These are phyloP conservation scores for Andrena cerasifolii DNA, from an alignment of 1,140 invertebrate species.

Conservation along the genomic window DNA sequence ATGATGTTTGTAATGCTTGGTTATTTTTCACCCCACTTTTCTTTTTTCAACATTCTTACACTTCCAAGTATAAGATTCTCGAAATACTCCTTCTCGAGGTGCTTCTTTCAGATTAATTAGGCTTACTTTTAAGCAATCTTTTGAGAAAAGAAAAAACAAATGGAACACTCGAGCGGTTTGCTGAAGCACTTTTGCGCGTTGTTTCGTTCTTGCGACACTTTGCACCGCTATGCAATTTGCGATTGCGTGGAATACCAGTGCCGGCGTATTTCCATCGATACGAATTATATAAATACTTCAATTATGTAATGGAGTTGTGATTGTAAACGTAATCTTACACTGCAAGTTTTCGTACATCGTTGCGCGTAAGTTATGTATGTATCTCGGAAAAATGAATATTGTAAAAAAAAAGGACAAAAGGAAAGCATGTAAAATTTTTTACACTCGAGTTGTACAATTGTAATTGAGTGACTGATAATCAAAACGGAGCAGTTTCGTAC, in stretches of 20 bases:
- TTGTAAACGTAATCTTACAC: constrained; percentile 32
- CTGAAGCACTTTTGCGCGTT: constrained; percentile 1
- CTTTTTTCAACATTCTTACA: neutral
- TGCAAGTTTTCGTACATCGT: constrained; percentile 45
- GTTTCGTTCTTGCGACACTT: neutral
- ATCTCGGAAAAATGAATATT: constrained; percentile 29
- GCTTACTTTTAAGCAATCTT: too few species aligned
- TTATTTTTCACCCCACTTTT: neutral
- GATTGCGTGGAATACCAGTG: neutral
- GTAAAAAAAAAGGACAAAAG: constrained; percentile 44
- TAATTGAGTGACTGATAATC: constrained; percentile 71
- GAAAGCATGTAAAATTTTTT: constrained; percentile 71
- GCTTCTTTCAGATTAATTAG: neutral
- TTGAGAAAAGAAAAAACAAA: neutral
- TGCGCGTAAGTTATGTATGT: constrained; percentile 56
- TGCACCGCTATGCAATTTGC: neutral
- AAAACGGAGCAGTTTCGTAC: constrained; percentile 73
- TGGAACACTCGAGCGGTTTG: neutral
- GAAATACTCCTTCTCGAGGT: neutral
- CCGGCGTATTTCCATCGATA: neutral
- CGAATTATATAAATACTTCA: constrained; percentile 4
- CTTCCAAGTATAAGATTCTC: neutral
- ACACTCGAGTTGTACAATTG: constrained; percentile 74
- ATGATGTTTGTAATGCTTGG: constrained; percentile 16
- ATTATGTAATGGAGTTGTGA: constrained; percentile 14